Base-by-base conservation (phyloP, 2,113 vertebrate species). In the Aleadryas rufinucha region DNA sequence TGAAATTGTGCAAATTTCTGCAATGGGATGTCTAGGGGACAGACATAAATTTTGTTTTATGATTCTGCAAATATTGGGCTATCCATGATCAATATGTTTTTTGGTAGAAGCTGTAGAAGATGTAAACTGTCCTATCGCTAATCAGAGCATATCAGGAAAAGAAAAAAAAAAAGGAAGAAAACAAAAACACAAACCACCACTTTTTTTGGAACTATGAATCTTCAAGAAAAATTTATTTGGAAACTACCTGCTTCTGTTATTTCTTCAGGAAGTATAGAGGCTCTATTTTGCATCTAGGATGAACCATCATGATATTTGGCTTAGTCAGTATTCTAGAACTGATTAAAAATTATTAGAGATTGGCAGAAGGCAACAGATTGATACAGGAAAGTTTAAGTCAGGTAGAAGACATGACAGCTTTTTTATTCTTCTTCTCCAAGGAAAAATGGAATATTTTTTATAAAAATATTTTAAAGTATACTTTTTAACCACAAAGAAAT, bases 121-220 rank as follows among this genome's bases (percentile, higher is more conserved):
- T 17, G 2, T 13, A 77, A 74, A 35, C 33, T 70, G 7, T 21
- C 15, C 18, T 71, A 22, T 9, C 6, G 5, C 18, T 76, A 65
- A 64, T 18, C 28, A 56, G 18, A 64, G 5, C 22, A 19, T 14
- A 52, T 2, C 2, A 39, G 33, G 6, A 44, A 49, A 52, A 33
- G n/a, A 7, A 20, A 16, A 8, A 20, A 8, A 20, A 21, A 22
- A 5, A 5, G 1, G 10, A 35, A 18, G 2, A 27, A 50, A 60
- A 11, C 8, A 23, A 56, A 35, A 66, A 6, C 10, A 12, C 20
- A 60, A 61, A 10, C 8, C 10, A 37, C 4, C 11, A 33, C 2
- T 33, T 33, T 45, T 45, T 74, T 84, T 64, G 5, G 14, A 64
- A 21, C 9, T 26, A 13, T 22, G 17, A 44, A 74, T 13, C 1